These are phyloP conservation scores for Carapus acus DNA, from an alignment of 2,797 vertebrate species.

Conservation along the genomic window DNA sequence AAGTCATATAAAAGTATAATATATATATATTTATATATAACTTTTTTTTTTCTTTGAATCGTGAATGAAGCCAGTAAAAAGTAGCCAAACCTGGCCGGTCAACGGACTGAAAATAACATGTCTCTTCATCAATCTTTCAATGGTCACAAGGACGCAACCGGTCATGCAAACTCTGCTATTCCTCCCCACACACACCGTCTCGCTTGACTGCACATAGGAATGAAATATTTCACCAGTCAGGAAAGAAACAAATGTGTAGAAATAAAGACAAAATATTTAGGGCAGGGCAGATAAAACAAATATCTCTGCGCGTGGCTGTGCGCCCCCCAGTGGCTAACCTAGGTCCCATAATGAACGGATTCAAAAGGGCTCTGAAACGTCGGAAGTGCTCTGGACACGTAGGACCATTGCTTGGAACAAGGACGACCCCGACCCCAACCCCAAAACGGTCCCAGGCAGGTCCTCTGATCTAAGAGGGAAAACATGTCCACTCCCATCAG, in stretches of 20 bases:
- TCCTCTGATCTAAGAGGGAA: constrained; percentile 39
- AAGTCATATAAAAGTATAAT: constrained; percentile 49
- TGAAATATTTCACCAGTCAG: constrained; percentile 40
- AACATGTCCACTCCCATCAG: no score
- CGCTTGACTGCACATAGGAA: constrained; percentile 59
- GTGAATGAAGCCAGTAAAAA: constrained; percentile 33
- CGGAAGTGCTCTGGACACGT: constrained; percentile 32
- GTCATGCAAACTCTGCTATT: constrained; percentile 50
- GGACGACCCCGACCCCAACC: constrained; percentile 21
- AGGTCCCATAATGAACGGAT: constrained; percentile 49
- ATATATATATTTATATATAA: no score
- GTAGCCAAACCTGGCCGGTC: constrained; percentile 24
- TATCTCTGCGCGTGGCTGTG: constrained; percentile 19
- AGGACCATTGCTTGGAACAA: constrained; percentile 22
- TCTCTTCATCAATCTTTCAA: constrained; percentile 27
- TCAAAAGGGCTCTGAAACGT: constrained; percentile 44
- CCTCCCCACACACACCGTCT: constrained; percentile 42
- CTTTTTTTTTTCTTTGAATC: constrained; percentile 35
- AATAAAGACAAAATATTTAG: constrained; percentile 18
- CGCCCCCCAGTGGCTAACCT: constrained; percentile 40
- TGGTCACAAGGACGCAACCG: constrained; percentile 48
- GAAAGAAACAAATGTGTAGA: constrained; percentile 9
- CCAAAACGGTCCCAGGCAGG: constrained; percentile 17
- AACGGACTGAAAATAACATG: constrained; percentile 30
- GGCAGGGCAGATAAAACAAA: constrained; percentile 9